Conservation (phyloP, 2,888 invertebrate genomes). For the Ptychoptera contaminata region DNA sequence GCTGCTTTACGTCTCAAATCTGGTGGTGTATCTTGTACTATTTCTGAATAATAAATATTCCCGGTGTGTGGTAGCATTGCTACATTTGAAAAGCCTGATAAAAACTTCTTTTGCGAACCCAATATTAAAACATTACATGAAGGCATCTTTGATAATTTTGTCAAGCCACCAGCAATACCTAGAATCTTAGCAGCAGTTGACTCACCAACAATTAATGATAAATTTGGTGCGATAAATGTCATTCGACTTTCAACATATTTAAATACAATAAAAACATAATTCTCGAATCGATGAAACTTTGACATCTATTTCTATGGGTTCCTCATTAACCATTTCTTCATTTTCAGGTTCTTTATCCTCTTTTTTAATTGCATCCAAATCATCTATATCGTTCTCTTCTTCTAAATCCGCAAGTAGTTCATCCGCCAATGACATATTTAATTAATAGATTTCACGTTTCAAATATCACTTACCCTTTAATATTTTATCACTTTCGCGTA, state of each 20-base stretch:
- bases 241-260: slow-evolving; percentile 97
- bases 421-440: slow-evolving; percentile 80
- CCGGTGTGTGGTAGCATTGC: slow-evolving; percentile 90
- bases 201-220: slow-evolving; percentile 76
- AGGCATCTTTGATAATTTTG: slow-evolving; percentile 91
- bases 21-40: slow-evolving; percentile 87
- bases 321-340: slow-evolving; percentile 2
- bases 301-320: slow-evolving; percentile 32
- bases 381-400: slow-evolving; percentile 60
- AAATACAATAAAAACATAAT: slow-evolving; percentile 82
- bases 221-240: slow-evolving; percentile 97
- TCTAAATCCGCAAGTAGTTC: slow-evolving; percentile 96
- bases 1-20: slow-evolving; percentile 89
- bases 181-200: slow-evolving; percentile 35
- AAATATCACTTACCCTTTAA: no score
- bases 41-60: slow-evolving; percentile 80
- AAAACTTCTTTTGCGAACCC: slow-evolving; percentile 78
- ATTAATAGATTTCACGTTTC: no score
- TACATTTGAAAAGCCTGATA: slow-evolving; percentile 91
- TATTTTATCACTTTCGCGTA: no score
- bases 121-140: slow-evolving; percentile 87
- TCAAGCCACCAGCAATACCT: slow-evolving; percentile 94
- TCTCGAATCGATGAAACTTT: slow-evolving; percentile 61
- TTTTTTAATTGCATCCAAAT: slow-evolving; percentile 42
- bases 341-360: slow-evolving; percentile 19